Evolutionary conservation across 2,888 invertebrate species (phyloP).

Genomic region (Cataglyphis altisquamis): DNA sequence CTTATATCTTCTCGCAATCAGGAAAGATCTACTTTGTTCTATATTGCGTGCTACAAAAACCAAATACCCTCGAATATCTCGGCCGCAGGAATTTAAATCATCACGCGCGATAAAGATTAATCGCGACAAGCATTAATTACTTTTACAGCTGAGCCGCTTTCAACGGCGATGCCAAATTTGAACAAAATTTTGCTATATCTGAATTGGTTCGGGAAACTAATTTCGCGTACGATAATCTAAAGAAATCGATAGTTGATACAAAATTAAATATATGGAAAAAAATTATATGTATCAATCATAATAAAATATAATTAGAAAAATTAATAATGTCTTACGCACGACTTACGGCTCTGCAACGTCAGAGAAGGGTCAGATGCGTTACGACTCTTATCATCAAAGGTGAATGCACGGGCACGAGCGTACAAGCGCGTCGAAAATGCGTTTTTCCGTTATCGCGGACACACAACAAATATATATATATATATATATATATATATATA

Average conservation of each 20-base stretch:
- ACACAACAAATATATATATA: neutral
- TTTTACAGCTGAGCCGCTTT: conserved; percentile 10
- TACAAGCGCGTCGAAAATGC: neutral
- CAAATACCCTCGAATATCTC: neutral
- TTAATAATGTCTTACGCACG: neutral
- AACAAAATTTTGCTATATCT: neutral
- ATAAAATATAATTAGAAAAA: neutral
- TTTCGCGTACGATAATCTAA: no score
- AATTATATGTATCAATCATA: neutral
- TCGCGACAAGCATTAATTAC: conserved; percentile 32
- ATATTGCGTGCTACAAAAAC: neutral
- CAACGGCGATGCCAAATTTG: neutral
- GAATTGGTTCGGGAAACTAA: neutral
- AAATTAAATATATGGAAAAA: neutral
- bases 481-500: no score
- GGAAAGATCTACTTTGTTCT: neutral
- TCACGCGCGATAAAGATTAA: conserved; percentile 16
- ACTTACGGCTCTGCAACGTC: neutral
- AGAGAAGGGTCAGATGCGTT: neutral
- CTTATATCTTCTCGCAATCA: neutral
- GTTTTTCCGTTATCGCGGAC: neutral
- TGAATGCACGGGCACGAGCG: conserved; percentile 14
- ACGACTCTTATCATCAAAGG: neutral
- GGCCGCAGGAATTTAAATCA: conserved; percentile 32
- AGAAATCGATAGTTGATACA: neutral